Evolutionary conservation across 2,113 vertebrate genomes (phyloP).

Genomic region (Menura novaehollandiae): DNA sequence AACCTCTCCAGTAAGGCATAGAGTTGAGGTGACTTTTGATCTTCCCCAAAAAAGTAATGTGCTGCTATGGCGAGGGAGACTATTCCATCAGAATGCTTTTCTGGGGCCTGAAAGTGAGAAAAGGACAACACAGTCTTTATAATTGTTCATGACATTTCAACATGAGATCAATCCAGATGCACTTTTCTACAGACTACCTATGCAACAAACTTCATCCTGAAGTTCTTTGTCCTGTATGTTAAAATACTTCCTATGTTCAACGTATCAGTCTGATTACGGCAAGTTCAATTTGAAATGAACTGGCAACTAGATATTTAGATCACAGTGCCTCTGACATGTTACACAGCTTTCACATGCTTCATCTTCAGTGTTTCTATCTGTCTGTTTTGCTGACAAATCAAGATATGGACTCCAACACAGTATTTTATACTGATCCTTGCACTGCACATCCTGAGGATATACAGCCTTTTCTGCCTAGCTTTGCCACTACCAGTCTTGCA

Average conservation of each 20-base stretch:
- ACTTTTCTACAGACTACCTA: background rate
- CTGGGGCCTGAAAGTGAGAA: conserved; percentile 66
- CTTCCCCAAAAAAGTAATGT: conserved; percentile 88
- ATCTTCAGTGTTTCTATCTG: accelerated
- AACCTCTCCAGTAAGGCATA: conserved; percentile 76
- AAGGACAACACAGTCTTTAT: background rate
- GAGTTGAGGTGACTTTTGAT: conserved; percentile 81
- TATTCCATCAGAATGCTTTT: conserved; percentile 71
- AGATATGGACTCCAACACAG: background rate
- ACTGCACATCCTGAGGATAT: background rate
- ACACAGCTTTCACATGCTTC: background rate
- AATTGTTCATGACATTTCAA: background rate
- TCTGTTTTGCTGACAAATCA: background rate
- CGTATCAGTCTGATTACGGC: accelerated
- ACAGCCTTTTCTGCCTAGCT: background rate
- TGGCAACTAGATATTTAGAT: background rate
- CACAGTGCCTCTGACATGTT: background rate
- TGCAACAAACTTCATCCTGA: background rate
- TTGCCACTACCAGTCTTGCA: background rate
- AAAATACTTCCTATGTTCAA: background rate
- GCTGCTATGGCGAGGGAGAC: conserved; percentile 86
- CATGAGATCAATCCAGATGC: background rate
- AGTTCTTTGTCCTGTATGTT: background rate
- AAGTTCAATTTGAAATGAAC: background rate
- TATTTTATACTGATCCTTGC: background rate